Percentiles rank a stretch among this genome's conserved stretches.
Evolutionary conservation across 2,888 invertebrate genomes (phyloP).

Genomic region (Coelopa pilipes): DNA sequence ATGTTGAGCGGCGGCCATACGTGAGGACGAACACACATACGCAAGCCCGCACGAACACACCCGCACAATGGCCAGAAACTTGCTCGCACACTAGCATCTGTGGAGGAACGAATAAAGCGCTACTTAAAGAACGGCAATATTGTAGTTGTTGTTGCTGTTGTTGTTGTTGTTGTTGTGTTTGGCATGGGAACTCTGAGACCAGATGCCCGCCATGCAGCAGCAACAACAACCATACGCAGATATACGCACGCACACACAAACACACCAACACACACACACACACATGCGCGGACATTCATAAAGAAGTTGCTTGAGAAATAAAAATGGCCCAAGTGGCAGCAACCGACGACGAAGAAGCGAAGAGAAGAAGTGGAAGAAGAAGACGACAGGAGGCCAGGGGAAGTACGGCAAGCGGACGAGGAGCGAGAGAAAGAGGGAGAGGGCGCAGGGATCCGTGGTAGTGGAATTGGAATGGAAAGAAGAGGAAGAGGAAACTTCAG

Average conservation of each 20-base stretch:
- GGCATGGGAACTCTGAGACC: conserved; percentile 30
- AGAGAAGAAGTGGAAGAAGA: neutral
- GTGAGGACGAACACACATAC: conserved; percentile 10
- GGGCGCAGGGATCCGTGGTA: too few species aligned
- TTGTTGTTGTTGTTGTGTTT: neutral
- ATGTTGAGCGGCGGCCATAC: too few species aligned
- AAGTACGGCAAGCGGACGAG: neutral
- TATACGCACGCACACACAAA: conserved; percentile 13
- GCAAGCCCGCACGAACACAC: neutral
- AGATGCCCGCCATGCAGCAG: conserved; percentile 44
- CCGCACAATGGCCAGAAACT: too few species aligned
- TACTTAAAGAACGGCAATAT: too few species aligned
- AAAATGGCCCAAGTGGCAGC: conserved; percentile 27
- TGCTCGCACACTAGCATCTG: too few species aligned
- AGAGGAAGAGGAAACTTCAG: too few species aligned
- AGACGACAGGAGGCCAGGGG: neutral
- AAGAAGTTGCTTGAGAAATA: conserved; percentile 22
- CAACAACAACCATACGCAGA: conserved; percentile 19
- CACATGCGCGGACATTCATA: neutral
- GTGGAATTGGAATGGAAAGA: too few species aligned
- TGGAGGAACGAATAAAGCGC: too few species aligned
- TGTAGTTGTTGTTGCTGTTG: too few species aligned
- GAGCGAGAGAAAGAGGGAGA: too few species aligned
- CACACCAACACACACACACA: neutral
- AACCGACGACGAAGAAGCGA: neutral